These are phyloP conservation scores for Dicyrtomina minuta DNA, from an alignment of 2,888 invertebrate genomes.

Conservation along the genomic window DNA sequence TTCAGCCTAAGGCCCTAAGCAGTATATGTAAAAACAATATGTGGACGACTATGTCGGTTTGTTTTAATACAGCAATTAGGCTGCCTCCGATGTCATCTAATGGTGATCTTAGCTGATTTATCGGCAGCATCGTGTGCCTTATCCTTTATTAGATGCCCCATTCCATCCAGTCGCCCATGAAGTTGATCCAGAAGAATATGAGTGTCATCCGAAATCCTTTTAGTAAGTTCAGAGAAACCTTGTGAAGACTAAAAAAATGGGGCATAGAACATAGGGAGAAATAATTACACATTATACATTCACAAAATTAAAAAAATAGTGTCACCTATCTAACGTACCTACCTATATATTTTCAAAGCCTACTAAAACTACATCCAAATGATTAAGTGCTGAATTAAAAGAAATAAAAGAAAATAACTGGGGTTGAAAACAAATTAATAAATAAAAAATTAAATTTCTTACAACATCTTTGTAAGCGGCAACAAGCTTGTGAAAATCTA, in stretches of 20 bases:
- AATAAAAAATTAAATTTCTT: no score
- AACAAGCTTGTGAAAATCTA: slow-evolving; percentile 1
- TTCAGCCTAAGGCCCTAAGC: no score
- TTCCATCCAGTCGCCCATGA: slow-evolving; percentile 22
- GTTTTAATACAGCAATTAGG: no score
- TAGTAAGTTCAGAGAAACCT: neutral
- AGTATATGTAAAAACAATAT: no score
- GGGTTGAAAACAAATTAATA: no score
- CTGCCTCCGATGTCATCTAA: no score
- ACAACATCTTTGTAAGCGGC: neutral
- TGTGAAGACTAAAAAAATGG: neutral
- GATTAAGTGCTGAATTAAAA: no score
- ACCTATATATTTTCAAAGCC: no score
- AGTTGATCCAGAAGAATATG: slow-evolving; percentile 26
- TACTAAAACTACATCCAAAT: no score
- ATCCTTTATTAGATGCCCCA: slow-evolving; percentile 16
- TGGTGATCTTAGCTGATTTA: slow-evolving; percentile 20
- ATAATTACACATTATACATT: neutral
- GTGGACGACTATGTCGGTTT: no score
- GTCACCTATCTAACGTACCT: no score
- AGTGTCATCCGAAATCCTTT: slow-evolving; percentile 24
- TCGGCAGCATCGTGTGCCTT: slow-evolving; percentile 3
- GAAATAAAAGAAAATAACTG: no score
- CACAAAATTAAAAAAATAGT: neutral
- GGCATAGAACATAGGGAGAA: neutral